Evolutionary conservation across 2,797 vertebrate genomes (phyloP), one percentile per base, ranked within the genome.

Genomic region (Ctenopoma kingsleyae): DNA sequence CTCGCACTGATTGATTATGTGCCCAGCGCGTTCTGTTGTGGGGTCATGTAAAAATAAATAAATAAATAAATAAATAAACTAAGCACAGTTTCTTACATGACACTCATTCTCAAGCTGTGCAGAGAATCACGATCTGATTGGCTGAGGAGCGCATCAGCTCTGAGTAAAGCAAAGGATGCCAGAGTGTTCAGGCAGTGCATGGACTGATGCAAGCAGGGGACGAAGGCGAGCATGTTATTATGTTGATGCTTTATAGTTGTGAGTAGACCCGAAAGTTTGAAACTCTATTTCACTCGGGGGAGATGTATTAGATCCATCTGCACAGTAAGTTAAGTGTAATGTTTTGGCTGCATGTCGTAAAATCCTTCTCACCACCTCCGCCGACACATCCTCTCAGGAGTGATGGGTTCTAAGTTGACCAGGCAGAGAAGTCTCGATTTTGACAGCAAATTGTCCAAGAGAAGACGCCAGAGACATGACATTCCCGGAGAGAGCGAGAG

Each of bases 321-420:
- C 32, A 38, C 57, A 36, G 76, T 74, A 75, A 78, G 68, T 80
- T 69, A 1, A 82, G 73, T 88, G 88, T 82, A 70, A 87, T 87
- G 91, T 75, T 80, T 75, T 67, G 87, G 87, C 71, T 41, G 63
- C 78, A 35, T 43, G 71, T 51, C 48, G 67, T 74, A 16, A 71
- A 78, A 68, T 35, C 60, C 59, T 20, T 71, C 58, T 72, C 48
- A 36, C 22, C 71, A 27, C 60, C 47, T 17, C 15, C 59, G 38
- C n/a, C 60, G 66, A 76, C 66, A 41, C 80, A 32, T 86, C 81
- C 78, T 74, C 79, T 51, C 67, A 40, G 72, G 83, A 84, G 89
- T 85, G 81, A 96, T 97, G 96, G 96, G 96, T 40, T 96, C 96
- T 59, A 93, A 95, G 85, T 91, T 96, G 81, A 95, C 93, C 91